Evolutionary conservation across 2,888 invertebrate genomes (phyloP).

Genomic region (Zygothrica quintamaculata): DNA sequence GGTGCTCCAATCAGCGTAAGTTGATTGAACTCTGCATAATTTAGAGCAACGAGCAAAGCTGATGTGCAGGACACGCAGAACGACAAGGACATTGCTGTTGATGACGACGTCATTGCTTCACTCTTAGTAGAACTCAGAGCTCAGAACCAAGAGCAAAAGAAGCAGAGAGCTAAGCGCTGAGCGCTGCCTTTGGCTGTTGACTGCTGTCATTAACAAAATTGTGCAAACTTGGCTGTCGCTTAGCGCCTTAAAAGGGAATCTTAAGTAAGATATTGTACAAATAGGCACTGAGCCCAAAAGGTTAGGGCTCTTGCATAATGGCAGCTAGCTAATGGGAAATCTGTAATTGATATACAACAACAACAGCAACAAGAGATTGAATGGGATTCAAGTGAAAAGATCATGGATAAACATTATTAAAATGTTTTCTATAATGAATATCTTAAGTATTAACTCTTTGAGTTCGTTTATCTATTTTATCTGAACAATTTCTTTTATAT

Average conservation of each 20-base stretch:
- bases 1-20: slow-evolving; percentile 64
- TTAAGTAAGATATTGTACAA: slow-evolving; percentile 39
- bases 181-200: slow-evolving; percentile 40
- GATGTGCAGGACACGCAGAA: slow-evolving; percentile 38
- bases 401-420: too few relatives aligned
- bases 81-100: slow-evolving; percentile 21
- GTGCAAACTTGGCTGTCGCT: slow-evolving; percentile 47
- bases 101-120: slow-evolving; percentile 15
- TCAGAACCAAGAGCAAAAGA: too few relatives aligned
- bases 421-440: too few relatives aligned
- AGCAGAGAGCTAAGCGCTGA: slow-evolving; percentile 5
- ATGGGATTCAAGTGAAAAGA: too few relatives aligned
- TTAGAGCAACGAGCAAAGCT: slow-evolving; percentile 48
- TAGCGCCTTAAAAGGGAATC: slow-evolving; percentile 32
- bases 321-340: slow-evolving; percentile 9
- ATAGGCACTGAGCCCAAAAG: slow-evolving; percentile 24
- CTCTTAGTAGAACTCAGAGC: slow-evolving; percentile 22
- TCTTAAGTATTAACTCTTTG: too few relatives aligned
- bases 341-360: slow-evolving; percentile 5
- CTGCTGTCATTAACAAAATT: slow-evolving; percentile 57
- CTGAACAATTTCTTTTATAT: slow-evolving; percentile 9
- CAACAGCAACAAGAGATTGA: too few relatives aligned
- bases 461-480: neutral
- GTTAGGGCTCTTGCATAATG: slow-evolving; percentile 4
- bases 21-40: slow-evolving; percentile 71